Evolutionary conservation across 2,113 vertebrate genomes (phyloP), one percentile per base, ranked within the genome.

Genomic region (Fregata magnificens): DNA sequence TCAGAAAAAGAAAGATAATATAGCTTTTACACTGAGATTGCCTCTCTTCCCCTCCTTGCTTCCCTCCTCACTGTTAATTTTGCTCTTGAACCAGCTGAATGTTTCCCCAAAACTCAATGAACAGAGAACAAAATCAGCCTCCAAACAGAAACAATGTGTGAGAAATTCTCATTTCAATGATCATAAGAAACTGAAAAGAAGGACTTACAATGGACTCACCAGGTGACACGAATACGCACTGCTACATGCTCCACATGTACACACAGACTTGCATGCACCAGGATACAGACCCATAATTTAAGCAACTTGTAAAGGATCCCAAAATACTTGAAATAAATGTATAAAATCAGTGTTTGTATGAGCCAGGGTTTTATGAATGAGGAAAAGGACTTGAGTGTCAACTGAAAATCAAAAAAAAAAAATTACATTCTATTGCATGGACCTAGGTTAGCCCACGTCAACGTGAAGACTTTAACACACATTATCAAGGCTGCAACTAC

Each of bases 401-500:
- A 36, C 2, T 73, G 25, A 79, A 85, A 88, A 77, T 38, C 5
- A 52, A 56, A 74, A 61, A 61, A 19, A 47, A 53, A 72, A 22
- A 3, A 38, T 32, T 19, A 42, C 21, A 65, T 63, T 71, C 71
- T 42, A 4, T 7, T 32, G 16, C 42, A 38, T 2, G 20, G 42
- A 36, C n/a, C 6, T 11, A 49, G 6, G 3, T 31, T 40, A 70
- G 42, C 0, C 1, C 18, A 47, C 1, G 3, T 40, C 42, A 50
- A 63, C 12, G 25, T 34, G 47, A 82, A 78, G 82, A 58, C 16
- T 42, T 8, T 2, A 55, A 77, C 15, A 29, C 28, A 50, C 19
- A 25, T 34, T 55, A 84, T 28, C 31, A 18, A 80, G 28, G 45
- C 36, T 94, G 56, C 38, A 70, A 19, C n/a, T 31, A 26, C 44